Conservation (phyloP, 1,140 invertebrate genomes). For the Caenorhabditis inopinata region DNA sequence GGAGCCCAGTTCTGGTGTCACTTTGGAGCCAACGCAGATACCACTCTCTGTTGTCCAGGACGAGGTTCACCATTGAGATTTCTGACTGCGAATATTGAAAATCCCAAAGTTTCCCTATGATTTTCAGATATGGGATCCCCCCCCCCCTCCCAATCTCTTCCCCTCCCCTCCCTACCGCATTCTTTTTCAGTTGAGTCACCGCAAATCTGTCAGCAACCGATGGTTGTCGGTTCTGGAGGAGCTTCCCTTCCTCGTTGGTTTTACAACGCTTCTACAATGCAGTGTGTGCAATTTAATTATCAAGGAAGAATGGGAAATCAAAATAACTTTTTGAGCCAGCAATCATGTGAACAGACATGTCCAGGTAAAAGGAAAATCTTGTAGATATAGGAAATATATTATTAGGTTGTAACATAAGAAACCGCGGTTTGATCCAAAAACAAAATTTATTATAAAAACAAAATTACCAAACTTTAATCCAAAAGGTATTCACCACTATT, state of each 20-base stretch:
- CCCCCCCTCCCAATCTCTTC: neutral
- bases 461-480: no score
- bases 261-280: constrained; percentile 44
- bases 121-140: no score
- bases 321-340: constrained; percentile 54
- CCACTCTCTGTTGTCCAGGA: constrained; percentile 65
- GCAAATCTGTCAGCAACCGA: constrained; percentile 52
- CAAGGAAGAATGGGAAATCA: constrained; percentile 56
- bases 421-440: no score
- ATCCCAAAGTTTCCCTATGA: no score
- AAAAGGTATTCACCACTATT: no score
- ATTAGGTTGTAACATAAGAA: no score
- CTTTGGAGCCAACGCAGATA: constrained; percentile 54
- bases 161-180: neutral
- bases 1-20: constrained; percentile 59
- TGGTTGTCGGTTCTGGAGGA: constrained; percentile 49
- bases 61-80: constrained; percentile 36
- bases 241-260: constrained; percentile 53
- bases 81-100: no score
- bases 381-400: no score
- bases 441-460: no score
- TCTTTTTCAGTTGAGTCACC: constrained; percentile 37
- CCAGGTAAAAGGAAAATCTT: constrained; percentile 51
- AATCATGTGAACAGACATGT: constrained; percentile 53
- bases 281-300: constrained; percentile 53